These are phyloP conservation scores for Cyclina sinensis DNA, from an alignment of 1,140 invertebrate genomes.

Conservation along the genomic window DNA sequence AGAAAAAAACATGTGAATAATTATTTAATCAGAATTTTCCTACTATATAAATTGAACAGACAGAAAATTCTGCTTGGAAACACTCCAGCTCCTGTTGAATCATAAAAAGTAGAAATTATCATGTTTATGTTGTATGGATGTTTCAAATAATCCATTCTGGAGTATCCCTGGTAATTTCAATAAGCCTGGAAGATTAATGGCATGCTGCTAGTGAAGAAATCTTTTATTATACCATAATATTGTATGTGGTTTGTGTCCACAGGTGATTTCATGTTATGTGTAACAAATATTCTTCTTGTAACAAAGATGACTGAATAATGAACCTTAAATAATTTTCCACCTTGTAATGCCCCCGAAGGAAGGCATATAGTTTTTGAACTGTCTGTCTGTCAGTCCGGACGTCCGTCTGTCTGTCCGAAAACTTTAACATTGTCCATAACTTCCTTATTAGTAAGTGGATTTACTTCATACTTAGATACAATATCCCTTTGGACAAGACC, in stretches of 20 bases:
- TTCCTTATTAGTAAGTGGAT: no score
- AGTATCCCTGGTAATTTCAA: neutral
- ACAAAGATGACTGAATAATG: no score
- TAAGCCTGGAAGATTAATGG: constrained; percentile 15
- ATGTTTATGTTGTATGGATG: constrained; percentile 39
- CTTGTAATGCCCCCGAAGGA: no score
- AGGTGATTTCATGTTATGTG: neutral
- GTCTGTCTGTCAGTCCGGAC: no score
- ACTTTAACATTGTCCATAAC: no score
- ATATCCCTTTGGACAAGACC: no score
- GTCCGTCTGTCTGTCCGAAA: no score
- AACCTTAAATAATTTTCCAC: no score
- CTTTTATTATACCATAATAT: constrained; percentile 8
- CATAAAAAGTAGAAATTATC: constrained; percentile 45
- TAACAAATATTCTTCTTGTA: no score
- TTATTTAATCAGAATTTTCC: constrained; percentile 49
- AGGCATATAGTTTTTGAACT: no score
- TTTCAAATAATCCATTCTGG: constrained; percentile 35
- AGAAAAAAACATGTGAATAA: constrained; percentile 29
- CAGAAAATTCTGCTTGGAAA: constrained; percentile 18
- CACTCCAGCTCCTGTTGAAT: constrained; percentile 35
- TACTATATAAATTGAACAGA: constrained; percentile 10
- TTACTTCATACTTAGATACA: no score
- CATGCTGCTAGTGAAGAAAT: neutral
- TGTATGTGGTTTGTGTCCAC: neutral